Percentiles rank a stretch among this genome's conserved stretches.
Conservation (phyloP, 2,797 vertebrate genomes). For the Sciurus vulgaris region DNA sequence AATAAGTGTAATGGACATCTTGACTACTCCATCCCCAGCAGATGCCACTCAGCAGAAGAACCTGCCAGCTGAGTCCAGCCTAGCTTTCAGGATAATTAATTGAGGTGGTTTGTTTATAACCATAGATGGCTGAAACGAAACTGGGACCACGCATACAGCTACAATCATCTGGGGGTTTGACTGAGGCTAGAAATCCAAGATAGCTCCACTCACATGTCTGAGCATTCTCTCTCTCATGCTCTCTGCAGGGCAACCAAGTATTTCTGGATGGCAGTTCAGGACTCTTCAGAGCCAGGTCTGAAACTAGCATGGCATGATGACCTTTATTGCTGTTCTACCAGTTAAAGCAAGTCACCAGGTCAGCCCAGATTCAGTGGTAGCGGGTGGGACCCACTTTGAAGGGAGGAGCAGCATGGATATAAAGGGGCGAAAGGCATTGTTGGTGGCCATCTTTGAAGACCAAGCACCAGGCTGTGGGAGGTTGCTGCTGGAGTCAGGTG, state of each 20-base stretch:
- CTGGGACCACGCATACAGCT: neutral
- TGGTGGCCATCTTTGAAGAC: neutral
- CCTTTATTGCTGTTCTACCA: neutral
- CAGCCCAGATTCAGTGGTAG: neutral
- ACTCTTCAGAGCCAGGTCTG: neutral
- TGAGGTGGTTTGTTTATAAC: neutral
- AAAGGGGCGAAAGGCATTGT: neutral
- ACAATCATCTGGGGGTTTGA: too few relatives aligned
- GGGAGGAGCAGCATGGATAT: accelerated
- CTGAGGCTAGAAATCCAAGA: neutral
- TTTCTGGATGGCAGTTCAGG: neutral
- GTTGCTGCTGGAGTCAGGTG: neutral
- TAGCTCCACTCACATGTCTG: too few relatives aligned
- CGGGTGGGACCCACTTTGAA: neutral
- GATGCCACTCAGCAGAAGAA: neutral
- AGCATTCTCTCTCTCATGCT: neutral
- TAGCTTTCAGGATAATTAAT: neutral
- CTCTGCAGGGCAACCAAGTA: neutral
- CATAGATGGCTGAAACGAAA: neutral
- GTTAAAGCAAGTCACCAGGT: neutral
- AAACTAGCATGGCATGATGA: accelerated
- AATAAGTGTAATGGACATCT: neutral
- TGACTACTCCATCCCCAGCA: neutral
- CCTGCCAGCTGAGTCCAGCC: too few relatives aligned
- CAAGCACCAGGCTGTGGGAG: neutral